Evolutionary conservation across 92 coral and sea anemone species (phyloP).

Genomic region (Umimayanthus kanabou): DNA sequence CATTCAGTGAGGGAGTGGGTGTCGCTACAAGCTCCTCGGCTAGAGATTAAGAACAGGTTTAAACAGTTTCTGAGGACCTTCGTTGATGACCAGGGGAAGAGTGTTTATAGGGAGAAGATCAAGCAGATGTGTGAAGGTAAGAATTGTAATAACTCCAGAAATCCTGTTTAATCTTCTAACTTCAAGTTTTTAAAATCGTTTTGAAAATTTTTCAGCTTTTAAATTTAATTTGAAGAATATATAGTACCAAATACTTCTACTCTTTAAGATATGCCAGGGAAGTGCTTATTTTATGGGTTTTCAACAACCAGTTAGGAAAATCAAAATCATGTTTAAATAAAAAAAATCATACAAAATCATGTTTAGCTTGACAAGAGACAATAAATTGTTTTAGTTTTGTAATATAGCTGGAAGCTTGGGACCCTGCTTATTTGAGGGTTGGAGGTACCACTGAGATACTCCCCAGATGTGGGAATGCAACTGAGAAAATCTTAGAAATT

Average conservation of each 20-base stretch:
- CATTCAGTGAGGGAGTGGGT: conserved; percentile 99
- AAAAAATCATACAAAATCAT: too few relatives aligned
- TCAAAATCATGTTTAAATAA: too few relatives aligned
- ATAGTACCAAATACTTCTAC: not conserved
- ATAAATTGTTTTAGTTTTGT: too few relatives aligned
- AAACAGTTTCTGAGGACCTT: conserved; percentile 96
- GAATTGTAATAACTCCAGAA: not conserved
- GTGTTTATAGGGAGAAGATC: conserved; percentile 96
- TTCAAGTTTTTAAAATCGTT: too few relatives aligned
- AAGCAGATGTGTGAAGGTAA: conserved; percentile 97
- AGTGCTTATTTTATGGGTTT: not conserved
- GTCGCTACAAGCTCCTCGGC: conserved; percentile 92
- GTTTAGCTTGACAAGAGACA: not conserved
- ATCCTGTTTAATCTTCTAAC: not conserved
- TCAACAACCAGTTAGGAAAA: not conserved
- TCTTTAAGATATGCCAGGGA: too few relatives aligned
- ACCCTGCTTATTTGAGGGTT: too few relatives aligned
- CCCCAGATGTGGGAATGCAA: too few relatives aligned
- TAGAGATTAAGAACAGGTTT: conserved; percentile 95
- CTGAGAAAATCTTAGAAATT: too few relatives aligned
- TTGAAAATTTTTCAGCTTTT: too few relatives aligned
- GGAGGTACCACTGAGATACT: too few relatives aligned
- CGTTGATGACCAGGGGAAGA: conserved; percentile 95
- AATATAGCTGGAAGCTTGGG: too few relatives aligned
- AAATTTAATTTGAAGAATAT: too few relatives aligned